Evolutionary conservation across 2,113 vertebrate species (phyloP).

Genomic region (Larimichthys polyactis): DNA sequence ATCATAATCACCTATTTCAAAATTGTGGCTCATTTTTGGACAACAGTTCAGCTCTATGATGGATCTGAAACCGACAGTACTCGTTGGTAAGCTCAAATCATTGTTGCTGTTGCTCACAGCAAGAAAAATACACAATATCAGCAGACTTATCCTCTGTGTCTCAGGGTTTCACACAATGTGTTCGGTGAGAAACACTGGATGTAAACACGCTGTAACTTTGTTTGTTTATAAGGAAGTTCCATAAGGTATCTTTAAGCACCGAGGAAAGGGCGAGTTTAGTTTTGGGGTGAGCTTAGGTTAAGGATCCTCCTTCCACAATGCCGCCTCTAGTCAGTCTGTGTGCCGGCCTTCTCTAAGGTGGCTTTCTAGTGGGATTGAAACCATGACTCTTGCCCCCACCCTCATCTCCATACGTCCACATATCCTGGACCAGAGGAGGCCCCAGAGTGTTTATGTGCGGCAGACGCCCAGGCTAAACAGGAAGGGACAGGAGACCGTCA

Average conservation of each 20-base stretch:
- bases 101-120: not conserved
- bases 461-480: constrained; percentile 98
- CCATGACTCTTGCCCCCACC: constrained; percentile 67
- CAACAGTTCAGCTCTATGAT: not conserved
- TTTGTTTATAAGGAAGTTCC: constrained; percentile 29
- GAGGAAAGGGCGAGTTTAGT: constrained; percentile 25
- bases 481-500: constrained; percentile 91
- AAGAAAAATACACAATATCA: not conserved
- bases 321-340: constrained; percentile 23
- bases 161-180: not conserved
- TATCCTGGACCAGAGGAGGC: constrained; percentile 67
- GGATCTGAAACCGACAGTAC: not conserved
- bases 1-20: not conserved
- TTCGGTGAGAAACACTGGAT: not conserved
- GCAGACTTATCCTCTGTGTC: not conserved
- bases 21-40: not conserved
- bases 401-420: constrained; percentile 49
- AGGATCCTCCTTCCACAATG: constrained; percentile 38
- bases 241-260: constrained; percentile 4
- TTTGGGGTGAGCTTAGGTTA: constrained; percentile 34
- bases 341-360: constrained; percentile 42
- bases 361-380: constrained; percentile 73
- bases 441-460: constrained; percentile 92
- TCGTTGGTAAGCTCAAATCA: not conserved
- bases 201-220: constrained; percentile 22